phyloP scores from a whole-genome alignment of 1,140 invertebrate species.

The Oryzaephilus surinamensis region DNA sequence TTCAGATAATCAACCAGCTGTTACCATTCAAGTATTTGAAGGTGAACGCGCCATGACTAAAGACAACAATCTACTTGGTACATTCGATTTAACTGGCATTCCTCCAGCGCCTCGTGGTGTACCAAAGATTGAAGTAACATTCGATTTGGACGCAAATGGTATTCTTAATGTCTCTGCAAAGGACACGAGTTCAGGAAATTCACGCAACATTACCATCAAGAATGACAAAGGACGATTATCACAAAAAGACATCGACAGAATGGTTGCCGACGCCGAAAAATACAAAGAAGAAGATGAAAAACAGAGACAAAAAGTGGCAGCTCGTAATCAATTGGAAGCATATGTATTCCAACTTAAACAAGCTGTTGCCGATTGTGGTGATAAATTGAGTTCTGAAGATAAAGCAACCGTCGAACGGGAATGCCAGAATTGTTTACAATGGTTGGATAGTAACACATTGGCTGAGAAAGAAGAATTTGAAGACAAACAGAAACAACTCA shows the following conservation, averaged over 20 bases:
- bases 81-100: slow-evolving; percentile 60
- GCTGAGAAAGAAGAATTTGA: slow-evolving; percentile 53
- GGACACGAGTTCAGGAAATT: slow-evolving; percentile 41
- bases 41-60: slow-evolving; percentile 71
- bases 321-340: slow-evolving; percentile 51
- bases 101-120: slow-evolving; percentile 43
- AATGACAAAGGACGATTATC: slow-evolving; percentile 72
- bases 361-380: slow-evolving; percentile 38
- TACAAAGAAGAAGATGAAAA: slow-evolving; percentile 61
- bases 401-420: slow-evolving; percentile 35
- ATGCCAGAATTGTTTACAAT: slow-evolving; percentile 37
- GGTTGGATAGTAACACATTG: slow-evolving; percentile 44
- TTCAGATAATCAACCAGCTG: slow-evolving; percentile 56
- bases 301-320: slow-evolving; percentile 51
- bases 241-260: slow-evolving; percentile 73
- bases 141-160: slow-evolving; percentile 59
- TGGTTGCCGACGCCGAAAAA: slow-evolving; percentile 55
- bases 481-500: slow-evolving; percentile 44
- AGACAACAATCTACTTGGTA: slow-evolving; percentile 66
- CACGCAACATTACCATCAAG: slow-evolving; percentile 69
- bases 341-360: slow-evolving; percentile 63
- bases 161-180: slow-evolving; percentile 54
- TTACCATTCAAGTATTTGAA: slow-evolving; percentile 61
- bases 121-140: slow-evolving; percentile 61
- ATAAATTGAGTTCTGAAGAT: slow-evolving; percentile 36